Conservation (phyloP, 2,113 vertebrate genomes). For the Oryzias celebensis region DNA sequence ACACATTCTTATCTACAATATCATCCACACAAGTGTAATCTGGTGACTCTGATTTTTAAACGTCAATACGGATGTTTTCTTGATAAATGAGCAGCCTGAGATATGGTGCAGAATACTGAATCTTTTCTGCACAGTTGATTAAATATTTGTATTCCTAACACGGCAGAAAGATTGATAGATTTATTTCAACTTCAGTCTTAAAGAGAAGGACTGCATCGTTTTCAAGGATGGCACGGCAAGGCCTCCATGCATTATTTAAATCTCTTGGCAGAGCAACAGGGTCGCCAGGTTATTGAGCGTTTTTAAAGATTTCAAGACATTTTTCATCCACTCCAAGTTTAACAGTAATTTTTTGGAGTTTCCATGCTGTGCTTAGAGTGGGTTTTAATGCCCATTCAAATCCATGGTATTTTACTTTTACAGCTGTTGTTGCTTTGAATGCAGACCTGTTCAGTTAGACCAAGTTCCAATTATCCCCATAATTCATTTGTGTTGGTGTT, state of each 20-base stretch:
- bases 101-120: neutral
- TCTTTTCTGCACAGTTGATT: conserved; percentile 8
- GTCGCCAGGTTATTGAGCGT: neutral
- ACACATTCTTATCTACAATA: neutral
- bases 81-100: conserved; percentile 3
- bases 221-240: neutral
- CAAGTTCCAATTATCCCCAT: too few relatives aligned
- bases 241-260: conserved; percentile 12
- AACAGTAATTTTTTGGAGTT: neutral
- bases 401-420: neutral
- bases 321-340: neutral
- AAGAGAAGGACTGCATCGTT: conserved; percentile 2
- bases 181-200: conserved; percentile 1
- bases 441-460: too few relatives aligned
- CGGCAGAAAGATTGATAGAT: conserved; percentile 13
- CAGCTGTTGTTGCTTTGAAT: too few relatives aligned
- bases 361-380: neutral
- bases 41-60: neutral
- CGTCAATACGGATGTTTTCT: neutral
- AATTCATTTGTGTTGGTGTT: too few relatives aligned
- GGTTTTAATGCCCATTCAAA: neutral
- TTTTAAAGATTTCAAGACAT: neutral
- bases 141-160: conserved; percentile 13
- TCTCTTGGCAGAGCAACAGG: neutral
- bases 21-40: neutral